Evolutionary conservation across 2,888 invertebrate species (phyloP).

Genomic region (Acrocyrtus sp.): DNA sequence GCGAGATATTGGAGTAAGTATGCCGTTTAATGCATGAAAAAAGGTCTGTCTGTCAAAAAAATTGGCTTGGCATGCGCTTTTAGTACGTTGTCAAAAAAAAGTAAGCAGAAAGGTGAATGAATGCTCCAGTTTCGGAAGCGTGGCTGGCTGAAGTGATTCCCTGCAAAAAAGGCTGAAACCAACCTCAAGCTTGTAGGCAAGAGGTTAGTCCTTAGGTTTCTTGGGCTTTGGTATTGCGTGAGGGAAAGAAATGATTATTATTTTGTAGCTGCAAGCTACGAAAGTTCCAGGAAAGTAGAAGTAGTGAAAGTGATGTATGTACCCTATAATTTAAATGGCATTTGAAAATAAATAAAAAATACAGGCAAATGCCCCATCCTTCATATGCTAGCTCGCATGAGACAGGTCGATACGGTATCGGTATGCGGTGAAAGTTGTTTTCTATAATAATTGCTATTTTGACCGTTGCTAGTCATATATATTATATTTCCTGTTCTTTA

Average conservation of each 20-base stretch:
- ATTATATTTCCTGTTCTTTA: constrained; percentile 6
- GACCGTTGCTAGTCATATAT: too few relatives aligned
- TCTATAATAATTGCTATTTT: too few relatives aligned
- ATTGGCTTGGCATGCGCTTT: constrained; percentile 38
- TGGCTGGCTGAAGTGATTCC: constrained; percentile 12
- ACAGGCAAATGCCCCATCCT: constrained; percentile 16
- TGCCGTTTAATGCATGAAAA: background rate
- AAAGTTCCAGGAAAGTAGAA: constrained; percentile 19
- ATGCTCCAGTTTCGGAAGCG: constrained; percentile 51
- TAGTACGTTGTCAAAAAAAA: constrained; percentile 21
- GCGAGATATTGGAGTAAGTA: constrained; percentile 25
- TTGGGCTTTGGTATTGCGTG: too few relatives aligned
- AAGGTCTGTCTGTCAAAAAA: constrained; percentile 27
- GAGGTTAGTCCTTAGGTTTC: constrained; percentile 26
- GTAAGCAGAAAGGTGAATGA: constrained; percentile 50
- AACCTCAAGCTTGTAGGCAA: constrained; percentile 29
- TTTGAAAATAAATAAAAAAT: too few relatives aligned
- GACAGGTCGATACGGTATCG: constrained; percentile 7
- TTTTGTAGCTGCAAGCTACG: constrained; percentile 21
- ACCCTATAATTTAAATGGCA: constrained; percentile 38
- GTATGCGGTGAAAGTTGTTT: constrained; percentile 9
- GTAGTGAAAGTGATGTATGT: background rate
- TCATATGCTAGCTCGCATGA: too few relatives aligned
- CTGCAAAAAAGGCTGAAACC: constrained; percentile 5
- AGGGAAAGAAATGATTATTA: constrained; percentile 23